Percentiles rank a stretch among this genome's conserved stretches.
Conservation (phyloP, 2,113 vertebrate genomes). For the Myodes glareolus region DNA sequence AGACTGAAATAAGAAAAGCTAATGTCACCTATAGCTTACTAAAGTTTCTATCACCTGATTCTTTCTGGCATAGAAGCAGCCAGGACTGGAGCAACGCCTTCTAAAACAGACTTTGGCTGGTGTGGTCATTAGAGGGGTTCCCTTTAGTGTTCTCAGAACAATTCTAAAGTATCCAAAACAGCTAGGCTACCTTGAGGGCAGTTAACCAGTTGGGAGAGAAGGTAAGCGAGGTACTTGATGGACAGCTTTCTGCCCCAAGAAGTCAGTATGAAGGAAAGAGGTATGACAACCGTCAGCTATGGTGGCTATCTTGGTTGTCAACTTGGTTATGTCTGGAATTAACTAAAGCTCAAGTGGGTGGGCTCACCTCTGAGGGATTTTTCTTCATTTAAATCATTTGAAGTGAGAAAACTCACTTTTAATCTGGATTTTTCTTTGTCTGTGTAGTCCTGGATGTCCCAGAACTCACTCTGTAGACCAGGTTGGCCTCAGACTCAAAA, state of each 20-base stretch:
- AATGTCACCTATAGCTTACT: not conserved
- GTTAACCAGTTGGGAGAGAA: not conserved
- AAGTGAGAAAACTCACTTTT: not conserved
- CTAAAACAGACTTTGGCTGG: not conserved
- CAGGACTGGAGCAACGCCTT: not conserved
- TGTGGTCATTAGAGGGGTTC: not conserved
- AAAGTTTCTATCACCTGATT: not conserved
- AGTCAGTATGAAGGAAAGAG: not conserved
- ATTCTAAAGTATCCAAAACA: not conserved
- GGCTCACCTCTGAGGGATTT: not conserved
- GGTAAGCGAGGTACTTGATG: not conserved
- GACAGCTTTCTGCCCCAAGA: not conserved
- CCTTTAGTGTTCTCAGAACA: not conserved
- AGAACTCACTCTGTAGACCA: no score
- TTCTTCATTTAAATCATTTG: not conserved
- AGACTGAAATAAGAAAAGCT: not conserved
- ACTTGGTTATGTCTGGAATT: not conserved
- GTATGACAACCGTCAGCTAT: not conserved
- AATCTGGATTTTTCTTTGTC: not conserved
- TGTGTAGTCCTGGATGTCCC: not conserved
- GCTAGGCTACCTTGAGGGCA: not conserved
- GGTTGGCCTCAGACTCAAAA: no score
- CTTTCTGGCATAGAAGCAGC: not conserved
- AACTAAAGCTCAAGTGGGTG: not conserved
- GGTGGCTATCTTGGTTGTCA: not conserved